Percentiles rank a stretch among this genome's conserved stretches.
Evolutionary conservation across 1,140 invertebrate species (phyloP).

Genomic region (Pissodes strobi): DNA sequence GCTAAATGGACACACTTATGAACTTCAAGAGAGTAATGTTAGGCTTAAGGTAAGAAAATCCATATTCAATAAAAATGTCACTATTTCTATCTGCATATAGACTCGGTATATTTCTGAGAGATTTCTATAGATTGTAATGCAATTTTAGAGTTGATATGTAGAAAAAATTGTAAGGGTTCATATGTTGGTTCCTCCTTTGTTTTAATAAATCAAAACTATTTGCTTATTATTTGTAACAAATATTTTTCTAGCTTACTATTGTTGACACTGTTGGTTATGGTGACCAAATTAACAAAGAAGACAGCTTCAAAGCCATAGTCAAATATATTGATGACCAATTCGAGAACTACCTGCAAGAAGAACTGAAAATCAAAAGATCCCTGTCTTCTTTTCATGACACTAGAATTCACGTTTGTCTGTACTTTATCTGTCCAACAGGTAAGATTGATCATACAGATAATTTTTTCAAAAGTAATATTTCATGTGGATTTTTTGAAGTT

Average conservation of each 20-base stretch:
- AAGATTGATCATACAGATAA: too few species aligned
- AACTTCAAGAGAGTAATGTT: conserved; percentile 96
- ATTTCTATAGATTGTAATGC: too few species aligned
- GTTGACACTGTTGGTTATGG: conserved; percentile 99
- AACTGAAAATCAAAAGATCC: conserved; percentile 96
- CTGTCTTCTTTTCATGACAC: conserved; percentile 92
- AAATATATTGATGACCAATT: conserved; percentile 99
- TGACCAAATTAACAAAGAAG: conserved; percentile 99
- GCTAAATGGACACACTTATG: conserved; percentile 95
- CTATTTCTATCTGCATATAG: too few species aligned
- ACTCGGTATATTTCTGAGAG: too few species aligned
- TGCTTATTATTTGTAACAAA: too few species aligned
- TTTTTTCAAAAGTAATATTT: too few species aligned
- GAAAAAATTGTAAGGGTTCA: too few species aligned
- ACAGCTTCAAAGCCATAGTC: conserved; percentile 97
- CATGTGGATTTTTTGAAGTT: too few species aligned
- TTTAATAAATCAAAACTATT: too few species aligned
- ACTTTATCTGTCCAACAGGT: conserved; percentile 95
- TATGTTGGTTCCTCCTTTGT: too few species aligned
- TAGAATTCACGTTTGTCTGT: conserved; percentile 95
- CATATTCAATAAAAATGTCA: too few species aligned
- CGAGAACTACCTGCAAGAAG: conserved; percentile 96
- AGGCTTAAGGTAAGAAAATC: conserved; percentile 84
- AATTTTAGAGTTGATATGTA: too few species aligned
- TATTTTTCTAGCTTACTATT: conserved; percentile 82